A percentile compares a stretch with the other conserved stretches of the same genome.
These are phyloP conservation scores for Zygogramma bicolorata DNA, from an alignment of 2,888 invertebrate genomes.

Conservation along the genomic window DNA sequence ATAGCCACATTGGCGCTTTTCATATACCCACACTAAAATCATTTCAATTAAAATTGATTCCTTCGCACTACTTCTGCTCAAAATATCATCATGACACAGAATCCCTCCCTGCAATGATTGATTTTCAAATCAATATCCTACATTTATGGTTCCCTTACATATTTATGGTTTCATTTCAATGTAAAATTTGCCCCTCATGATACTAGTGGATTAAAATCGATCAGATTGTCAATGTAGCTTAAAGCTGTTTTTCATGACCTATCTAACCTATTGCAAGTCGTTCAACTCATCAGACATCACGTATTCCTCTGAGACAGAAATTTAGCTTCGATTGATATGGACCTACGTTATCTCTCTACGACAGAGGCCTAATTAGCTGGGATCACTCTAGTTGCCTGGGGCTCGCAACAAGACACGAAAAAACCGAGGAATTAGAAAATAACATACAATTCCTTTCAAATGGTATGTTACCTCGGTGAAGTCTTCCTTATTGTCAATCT, in stretches of 20 bases:
- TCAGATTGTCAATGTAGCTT: background rate
- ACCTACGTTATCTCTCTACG: background rate
- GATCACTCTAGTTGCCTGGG: background rate
- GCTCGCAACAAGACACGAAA: background rate
- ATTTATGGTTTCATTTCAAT: too few species aligned
- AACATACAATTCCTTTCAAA: background rate
- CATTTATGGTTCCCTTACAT: too few species aligned
- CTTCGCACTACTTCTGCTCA: too few species aligned
- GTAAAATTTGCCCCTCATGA: too few species aligned
- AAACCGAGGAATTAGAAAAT: constrained; percentile 1
- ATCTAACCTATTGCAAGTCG: background rate
- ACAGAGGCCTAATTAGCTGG: background rate
- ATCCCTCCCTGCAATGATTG: too few species aligned
- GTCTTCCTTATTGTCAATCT: constrained; percentile 24
- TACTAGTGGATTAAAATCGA: too few species aligned
- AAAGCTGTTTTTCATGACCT: background rate
- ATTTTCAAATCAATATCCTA: too few species aligned
- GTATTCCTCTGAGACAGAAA: background rate
- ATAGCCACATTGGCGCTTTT: too few species aligned
- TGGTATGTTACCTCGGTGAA: constrained; percentile 2
- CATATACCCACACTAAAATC: too few species aligned
- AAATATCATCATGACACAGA: too few species aligned
- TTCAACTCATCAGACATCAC: background rate
- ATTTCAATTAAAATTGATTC: too few species aligned
- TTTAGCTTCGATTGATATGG: background rate